A percentile compares a stretch with the other conserved stretches of the same genome.
These are phyloP conservation scores for Trachelus tabidus DNA, from an alignment of 2,888 invertebrate species.

Conservation along the genomic window DNA sequence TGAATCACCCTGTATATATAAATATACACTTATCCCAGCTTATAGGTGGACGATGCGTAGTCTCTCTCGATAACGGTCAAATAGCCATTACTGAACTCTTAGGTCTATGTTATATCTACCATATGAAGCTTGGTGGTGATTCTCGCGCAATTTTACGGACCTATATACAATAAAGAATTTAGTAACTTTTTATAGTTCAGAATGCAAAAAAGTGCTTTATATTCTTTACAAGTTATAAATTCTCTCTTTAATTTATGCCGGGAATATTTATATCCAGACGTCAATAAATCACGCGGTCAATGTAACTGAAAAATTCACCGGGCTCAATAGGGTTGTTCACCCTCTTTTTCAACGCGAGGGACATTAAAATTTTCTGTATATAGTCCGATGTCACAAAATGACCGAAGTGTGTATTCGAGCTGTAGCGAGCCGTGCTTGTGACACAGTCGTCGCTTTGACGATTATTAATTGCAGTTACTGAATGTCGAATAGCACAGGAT, in stretches of 20 bases:
- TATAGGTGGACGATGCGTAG: not conserved
- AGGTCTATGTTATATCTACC: not conserved
- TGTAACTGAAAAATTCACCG: not conserved
- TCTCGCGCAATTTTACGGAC: not conserved
- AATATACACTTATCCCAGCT: not conserved
- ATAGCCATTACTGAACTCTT: not conserved
- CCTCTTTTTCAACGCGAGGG: not conserved
- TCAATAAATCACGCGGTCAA: not conserved
- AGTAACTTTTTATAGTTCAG: not conserved
- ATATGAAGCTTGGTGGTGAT: not conserved
- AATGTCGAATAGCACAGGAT: not conserved
- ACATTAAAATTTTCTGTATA: not conserved
- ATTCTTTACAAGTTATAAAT: not conserved
- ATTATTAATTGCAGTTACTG: not conserved
- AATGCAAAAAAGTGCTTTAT: not conserved
- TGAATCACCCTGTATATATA: no score
- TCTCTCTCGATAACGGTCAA: not conserved
- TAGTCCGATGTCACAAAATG: not conserved
- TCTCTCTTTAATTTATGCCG: not conserved
- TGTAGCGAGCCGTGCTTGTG: not conserved
- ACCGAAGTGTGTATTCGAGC: not conserved
- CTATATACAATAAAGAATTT: not conserved
- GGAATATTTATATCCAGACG: not conserved
- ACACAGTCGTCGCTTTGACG: not conserved
- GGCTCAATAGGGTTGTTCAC: not conserved